Evolutionary conservation across 2,113 vertebrate genomes (phyloP), one percentile per base, ranked within the genome.

Genomic region (Ia io): DNA sequence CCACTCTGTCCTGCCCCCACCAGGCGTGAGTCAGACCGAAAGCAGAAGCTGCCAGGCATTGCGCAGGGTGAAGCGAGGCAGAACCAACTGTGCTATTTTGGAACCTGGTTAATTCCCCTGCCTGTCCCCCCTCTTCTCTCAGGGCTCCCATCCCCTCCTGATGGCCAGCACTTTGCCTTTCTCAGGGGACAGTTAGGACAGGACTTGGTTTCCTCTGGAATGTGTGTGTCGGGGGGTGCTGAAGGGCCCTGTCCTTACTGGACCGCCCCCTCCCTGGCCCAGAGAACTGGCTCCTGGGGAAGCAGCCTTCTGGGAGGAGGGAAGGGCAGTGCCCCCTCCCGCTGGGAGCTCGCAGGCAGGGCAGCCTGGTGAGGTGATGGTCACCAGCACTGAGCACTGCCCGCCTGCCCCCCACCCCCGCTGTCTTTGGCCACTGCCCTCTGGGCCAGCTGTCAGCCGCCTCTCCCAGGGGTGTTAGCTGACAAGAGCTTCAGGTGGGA

Each of bases 51-150:
- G 97, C 96, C 97, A 56, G 0, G 88, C 40, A 0, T 44, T 95
- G 95, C 84, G 0, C 80, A 85, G 95, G 97, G 97, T 79, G 98
- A 98, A 98, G 97, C 80, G 97, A 98, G 98, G 98, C 98, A 98
- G 98, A 98, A 98, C 98, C 97, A 14, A 71, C 87, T 20, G 92
- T 92, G 96, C 98, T 98, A 98, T 98, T 98, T 98, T 98, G 97
- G 98, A 98, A 96, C 90, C 94, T 77, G 92, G 97, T 98, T 97
- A 86, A 97, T 98, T 98, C 91, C 96, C 90, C 83, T 77, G 95
- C 95, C 71, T 69, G 42, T 51, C 79, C n/a, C 70, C 56, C 90
- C 90, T 77, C 77, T 18, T 51, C 77, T 83, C 90, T 94, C 90
- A 83, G 95, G 76, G 90, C 77, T 96, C 94, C 92, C 49, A 37